A percentile compares a stretch with the other conserved stretches of the same genome.
Conservation (phyloP, 2,888 invertebrate species). For the Exocentrus adspersus region DNA sequence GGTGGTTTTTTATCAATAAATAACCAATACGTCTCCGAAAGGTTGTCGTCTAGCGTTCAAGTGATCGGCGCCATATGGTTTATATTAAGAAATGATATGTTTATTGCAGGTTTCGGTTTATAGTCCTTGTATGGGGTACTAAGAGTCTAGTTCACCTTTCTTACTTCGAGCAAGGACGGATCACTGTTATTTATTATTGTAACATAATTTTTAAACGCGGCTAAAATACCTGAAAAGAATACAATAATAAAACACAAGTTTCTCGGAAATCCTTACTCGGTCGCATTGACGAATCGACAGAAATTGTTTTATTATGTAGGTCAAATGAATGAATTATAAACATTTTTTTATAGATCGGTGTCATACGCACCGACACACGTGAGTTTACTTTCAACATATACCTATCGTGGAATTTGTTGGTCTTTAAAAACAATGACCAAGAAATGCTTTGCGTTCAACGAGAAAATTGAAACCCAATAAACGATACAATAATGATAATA, state of each 20-base stretch:
- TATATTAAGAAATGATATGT: slow-evolving; percentile 45
- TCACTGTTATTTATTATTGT: slow-evolving; percentile 14
- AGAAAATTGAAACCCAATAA: too few species aligned
- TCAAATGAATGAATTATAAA: slow-evolving; percentile 23
- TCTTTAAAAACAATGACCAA: too few species aligned
- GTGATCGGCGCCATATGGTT: slow-evolving; percentile 42
- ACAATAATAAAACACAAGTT: slow-evolving; percentile 3
- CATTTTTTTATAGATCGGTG: slow-evolving; percentile 31
- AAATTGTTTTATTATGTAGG: slow-evolving; percentile 26
- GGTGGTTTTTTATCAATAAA: slow-evolving; percentile 44
- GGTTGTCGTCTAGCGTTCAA: slow-evolving; percentile 36
- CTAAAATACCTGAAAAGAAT: slow-evolving; percentile 15
- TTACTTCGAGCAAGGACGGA: slow-evolving; percentile 8
- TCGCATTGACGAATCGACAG: slow-evolving; percentile 18
- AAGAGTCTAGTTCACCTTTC: slow-evolving; percentile 20
- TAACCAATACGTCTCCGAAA: slow-evolving; percentile 43
- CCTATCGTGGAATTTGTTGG: neutral
- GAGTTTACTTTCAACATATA: neutral
- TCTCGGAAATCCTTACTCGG: slow-evolving; percentile 22
- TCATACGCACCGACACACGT: neutral
- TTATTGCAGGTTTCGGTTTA: slow-evolving; percentile 33
- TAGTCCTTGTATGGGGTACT: slow-evolving; percentile 24
- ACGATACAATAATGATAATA: too few species aligned
- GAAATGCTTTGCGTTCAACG: too few species aligned
- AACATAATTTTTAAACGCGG: neutral